Evolutionary conservation across 2,113 vertebrate genomes (phyloP), one percentile per base, ranked within the genome.

Genomic region (Octodon degus): DNA sequence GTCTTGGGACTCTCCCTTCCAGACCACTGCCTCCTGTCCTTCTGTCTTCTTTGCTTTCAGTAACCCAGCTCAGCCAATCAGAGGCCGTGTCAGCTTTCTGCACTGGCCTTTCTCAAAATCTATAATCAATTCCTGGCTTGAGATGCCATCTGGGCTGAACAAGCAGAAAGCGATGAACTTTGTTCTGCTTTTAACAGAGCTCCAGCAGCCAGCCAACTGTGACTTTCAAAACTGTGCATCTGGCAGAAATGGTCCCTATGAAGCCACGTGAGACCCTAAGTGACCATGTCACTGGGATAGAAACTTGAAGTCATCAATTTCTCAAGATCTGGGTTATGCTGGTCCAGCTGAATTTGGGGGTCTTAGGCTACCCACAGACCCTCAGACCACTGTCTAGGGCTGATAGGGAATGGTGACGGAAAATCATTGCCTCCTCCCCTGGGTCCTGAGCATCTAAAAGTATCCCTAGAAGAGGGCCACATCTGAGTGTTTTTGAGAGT

Each of bases 71-170:
- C 81, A 77, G 83, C 92, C 95, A 93, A 86, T 95, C 87, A 92
- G 90, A 84, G 16, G 16, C 65, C 5, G 0, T 1, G 60, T 85
- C 0, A 30, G 43, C 77, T 94, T 94, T 95, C 88, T 11, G 40
- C 34, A 40, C 70, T 74, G 70, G 81, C 81, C 92, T 96, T 86
- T 95, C 77, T 74, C 90, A 92, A 70, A 62, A 81, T 89, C 85
- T 86, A 43, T 86, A 87, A 96, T 96, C 88, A 93, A 70, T 90
- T 96, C 77, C 86, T 96, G 77, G 63, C 85, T 90, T 34, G 81
- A 97, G 72, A 86, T 3, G 17, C 85, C 93, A 92, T 91, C 92
- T 79, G 87, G 43, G 90, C 16, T 77, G 76, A 97, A 95, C 70
- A 67, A 77, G 90, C n/a, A 67, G 65, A 93, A 80, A 92, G 68